These are phyloP conservation scores for Molanna angustata DNA, from an alignment of 2,888 invertebrate species.

Conservation along the genomic window DNA sequence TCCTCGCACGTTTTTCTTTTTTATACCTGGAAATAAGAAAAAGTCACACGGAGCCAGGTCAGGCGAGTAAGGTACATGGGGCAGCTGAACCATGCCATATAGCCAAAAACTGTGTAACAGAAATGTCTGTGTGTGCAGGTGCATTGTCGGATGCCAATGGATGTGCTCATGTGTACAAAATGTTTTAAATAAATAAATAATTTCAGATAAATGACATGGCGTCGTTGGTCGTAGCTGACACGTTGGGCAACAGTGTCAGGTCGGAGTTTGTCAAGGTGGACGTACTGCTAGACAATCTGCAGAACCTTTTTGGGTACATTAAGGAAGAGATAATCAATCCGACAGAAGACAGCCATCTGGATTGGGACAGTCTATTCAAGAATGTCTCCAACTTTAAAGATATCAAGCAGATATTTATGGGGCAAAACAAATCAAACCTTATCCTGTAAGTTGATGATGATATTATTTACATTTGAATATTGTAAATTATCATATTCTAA, in stretches of 20 bases:
- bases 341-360: not conserved
- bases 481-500: too few species aligned
- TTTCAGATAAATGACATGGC: slow-evolving; percentile 51
- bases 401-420: slow-evolving; percentile 17
- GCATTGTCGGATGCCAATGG: too few species aligned
- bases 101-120: too few species aligned
- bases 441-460: slow-evolving; percentile 28
- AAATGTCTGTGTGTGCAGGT: too few species aligned
- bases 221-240: slow-evolving; percentile 47
- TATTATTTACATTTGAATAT: too few species aligned
- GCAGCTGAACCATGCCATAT: too few species aligned
- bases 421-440: slow-evolving; percentile 15
- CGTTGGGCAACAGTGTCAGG: slow-evolving; percentile 47
- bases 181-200: too few species aligned
- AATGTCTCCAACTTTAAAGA: slow-evolving; percentile 20
- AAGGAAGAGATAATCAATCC: slow-evolving; percentile 11
- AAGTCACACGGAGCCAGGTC: too few species aligned
- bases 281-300: slow-evolving; percentile 38
- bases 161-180: too few species aligned
- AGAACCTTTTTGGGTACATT: slow-evolving; percentile 39
- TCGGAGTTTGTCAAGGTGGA: slow-evolving; percentile 44
- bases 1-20: too few species aligned
- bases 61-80: too few species aligned
- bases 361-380: slow-evolving; percentile 23
- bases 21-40: too few species aligned